Conservation (phyloP, 2,113 vertebrate genomes). For the Mesembrinibis cayennensis region DNA sequence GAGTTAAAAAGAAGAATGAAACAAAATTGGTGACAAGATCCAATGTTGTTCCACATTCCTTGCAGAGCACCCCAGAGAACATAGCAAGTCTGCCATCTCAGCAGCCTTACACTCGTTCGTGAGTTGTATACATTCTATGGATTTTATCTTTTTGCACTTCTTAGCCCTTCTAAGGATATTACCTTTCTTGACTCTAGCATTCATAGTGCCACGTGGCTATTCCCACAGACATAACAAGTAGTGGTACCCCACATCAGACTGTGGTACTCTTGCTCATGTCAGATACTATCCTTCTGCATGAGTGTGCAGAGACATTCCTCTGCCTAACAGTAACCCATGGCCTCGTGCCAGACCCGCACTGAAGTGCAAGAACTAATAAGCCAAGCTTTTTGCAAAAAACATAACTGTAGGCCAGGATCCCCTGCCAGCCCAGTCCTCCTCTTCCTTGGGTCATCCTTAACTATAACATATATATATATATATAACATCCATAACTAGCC, state of each 20-base stretch:
- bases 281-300: neutral
- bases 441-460: neutral
- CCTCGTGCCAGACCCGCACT: neutral
- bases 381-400: neutral
- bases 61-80: neutral
- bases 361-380: neutral
- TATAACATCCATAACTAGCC: no score
- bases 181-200: neutral
- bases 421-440: neutral
- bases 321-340: neutral
- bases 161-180: neutral
- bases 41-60: neutral
- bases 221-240: rapidly evolving
- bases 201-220: neutral
- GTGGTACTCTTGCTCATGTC: neutral
- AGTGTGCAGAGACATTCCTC: neutral
- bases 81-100: neutral
- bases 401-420: neutral
- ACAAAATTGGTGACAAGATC: neutral
- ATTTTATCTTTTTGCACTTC: neutral
- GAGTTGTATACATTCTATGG: neutral
- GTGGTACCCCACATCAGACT: neutral
- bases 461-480: no score
- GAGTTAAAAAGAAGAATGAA: neutral
- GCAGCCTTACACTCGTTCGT: neutral